Conservation (phyloP, 2,888 invertebrate genomes). For the Ptilodon capucinus region DNA sequence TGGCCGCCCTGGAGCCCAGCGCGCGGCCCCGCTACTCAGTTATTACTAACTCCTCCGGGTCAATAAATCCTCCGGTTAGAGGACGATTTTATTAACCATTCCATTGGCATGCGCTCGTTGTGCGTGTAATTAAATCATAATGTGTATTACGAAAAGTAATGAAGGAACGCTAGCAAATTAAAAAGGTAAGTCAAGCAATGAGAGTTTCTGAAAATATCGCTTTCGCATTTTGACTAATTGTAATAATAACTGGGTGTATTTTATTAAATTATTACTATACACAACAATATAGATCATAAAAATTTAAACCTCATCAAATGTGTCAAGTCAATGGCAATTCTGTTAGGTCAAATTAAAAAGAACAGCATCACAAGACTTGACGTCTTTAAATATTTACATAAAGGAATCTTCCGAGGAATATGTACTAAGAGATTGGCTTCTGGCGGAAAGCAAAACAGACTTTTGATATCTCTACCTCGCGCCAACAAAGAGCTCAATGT, state of each 20-base stretch:
- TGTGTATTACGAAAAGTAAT: not conserved
- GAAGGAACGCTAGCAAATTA: no score
- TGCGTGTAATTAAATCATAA: not conserved
- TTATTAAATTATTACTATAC: no score
- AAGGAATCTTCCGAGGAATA: not conserved
- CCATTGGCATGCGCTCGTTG: conserved; percentile 24
- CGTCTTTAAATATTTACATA: not conserved
- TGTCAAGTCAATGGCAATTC: no score
- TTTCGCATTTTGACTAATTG: no score
- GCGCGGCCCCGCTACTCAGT: conserved; percentile 54
- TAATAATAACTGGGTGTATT: no score
- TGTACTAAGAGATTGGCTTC: not conserved
- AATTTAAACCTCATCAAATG: no score
- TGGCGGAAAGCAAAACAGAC: not conserved
- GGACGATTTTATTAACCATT: conserved; percentile 65
- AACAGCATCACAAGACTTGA: no score
- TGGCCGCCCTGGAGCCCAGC: no score
- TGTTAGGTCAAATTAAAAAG: no score
- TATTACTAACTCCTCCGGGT: conserved; percentile 60
- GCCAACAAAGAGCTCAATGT: not conserved
- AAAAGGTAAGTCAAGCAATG: no score
- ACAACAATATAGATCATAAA: no score
- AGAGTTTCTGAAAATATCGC: no score
- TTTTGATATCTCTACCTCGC: not conserved
- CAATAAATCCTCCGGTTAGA: conserved; percentile 71